Conservation (phyloP, 2,113 vertebrate species). For the Pycnonotus jocosus region DNA sequence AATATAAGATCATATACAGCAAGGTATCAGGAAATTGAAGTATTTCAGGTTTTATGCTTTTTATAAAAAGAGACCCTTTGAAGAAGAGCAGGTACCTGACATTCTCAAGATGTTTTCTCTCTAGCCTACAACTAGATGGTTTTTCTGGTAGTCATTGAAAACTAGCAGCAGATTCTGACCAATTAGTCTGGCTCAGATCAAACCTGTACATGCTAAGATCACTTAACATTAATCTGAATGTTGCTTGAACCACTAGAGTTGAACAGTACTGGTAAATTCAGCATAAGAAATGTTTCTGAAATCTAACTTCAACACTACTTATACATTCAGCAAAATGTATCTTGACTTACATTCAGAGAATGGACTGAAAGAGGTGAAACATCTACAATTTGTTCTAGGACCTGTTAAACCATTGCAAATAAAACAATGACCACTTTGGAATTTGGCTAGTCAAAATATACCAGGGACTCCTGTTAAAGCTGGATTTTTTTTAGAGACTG, state of each 20-base stretch:
- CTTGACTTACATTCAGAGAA: neutral
- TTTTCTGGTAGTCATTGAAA: neutral
- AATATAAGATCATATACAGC: neutral
- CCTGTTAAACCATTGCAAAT: neutral
- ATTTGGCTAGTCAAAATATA: neutral
- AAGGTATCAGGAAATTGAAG: neutral
- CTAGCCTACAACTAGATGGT: neutral
- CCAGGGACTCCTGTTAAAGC: neutral
- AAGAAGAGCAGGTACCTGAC: neutral
- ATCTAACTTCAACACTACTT: neutral
- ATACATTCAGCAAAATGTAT: neutral
- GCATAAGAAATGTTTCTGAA: neutral
- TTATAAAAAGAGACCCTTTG: neutral
- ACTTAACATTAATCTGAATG: neutral
- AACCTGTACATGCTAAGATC: neutral
- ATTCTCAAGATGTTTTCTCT: neutral
- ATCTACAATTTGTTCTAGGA: neutral
- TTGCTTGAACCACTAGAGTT: neutral
- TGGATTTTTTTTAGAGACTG: neutral
- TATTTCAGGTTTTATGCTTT: neutral
- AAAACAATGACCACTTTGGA: neutral
- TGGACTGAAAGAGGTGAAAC: neutral
- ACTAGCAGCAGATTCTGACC: neutral
- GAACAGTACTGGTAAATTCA: neutral
- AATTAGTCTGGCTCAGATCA: neutral